A percentile compares a stretch with the other conserved stretches of the same genome.
Conservation (phyloP, 2,113 vertebrate species). For the Cynopterus brachyotis region DNA sequence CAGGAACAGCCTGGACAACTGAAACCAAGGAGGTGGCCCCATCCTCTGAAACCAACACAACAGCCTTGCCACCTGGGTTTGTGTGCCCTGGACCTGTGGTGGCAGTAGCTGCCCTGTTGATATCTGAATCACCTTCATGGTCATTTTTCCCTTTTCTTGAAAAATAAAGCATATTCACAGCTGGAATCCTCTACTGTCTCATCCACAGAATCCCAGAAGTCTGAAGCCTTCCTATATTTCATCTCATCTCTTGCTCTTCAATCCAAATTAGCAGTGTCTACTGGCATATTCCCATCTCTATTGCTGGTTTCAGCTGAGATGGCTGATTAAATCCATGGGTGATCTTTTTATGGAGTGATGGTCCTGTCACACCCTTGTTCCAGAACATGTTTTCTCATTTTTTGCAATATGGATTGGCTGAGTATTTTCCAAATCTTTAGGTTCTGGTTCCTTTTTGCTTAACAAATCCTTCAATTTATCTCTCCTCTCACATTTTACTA, state of each 20-base stretch:
- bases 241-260: neutral
- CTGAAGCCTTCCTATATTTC: neutral
- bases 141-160: neutral
- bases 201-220: neutral
- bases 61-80: neutral
- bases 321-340: neutral
- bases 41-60: neutral
- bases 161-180: neutral
- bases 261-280: neutral
- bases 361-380: neutral
- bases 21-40: neutral
- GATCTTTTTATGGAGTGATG: neutral
- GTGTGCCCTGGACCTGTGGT: neutral
- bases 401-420: neutral
- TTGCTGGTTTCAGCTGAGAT: neutral
- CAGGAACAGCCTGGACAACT: neutral
- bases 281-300: neutral
- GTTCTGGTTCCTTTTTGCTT: neutral
- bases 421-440: constrained; percentile 42
- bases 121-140: neutral
- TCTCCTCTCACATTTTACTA: neutral
- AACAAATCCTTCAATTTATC: constrained; percentile 15
- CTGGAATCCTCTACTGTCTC: neutral
- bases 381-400: neutral
- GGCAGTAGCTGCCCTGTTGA: neutral